Percentiles rank a stretch among this genome's conserved stretches.
phyloP scores from a whole-genome alignment of 2,797 vertebrate genomes.

The Choloepus didactylus region DNA sequence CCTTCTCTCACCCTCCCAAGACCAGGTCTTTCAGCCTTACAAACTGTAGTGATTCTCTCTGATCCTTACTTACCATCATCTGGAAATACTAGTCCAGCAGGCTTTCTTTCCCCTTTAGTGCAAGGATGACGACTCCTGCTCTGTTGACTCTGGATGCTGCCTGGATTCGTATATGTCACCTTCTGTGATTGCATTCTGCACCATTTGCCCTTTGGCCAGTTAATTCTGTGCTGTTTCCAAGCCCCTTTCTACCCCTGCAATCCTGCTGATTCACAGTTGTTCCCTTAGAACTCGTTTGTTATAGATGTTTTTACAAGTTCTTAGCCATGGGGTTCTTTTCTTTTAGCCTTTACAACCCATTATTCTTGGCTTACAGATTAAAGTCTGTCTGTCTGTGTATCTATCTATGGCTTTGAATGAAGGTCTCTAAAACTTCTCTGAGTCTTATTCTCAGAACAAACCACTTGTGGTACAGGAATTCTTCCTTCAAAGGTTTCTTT shows the following conservation, averaged over 20 bases:
- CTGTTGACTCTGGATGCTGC: background rate
- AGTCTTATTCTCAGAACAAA: slow-evolving; percentile 55
- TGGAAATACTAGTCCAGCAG: background rate
- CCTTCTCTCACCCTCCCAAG: background rate
- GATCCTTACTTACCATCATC: background rate
- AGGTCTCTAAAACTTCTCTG: slow-evolving; percentile 60
- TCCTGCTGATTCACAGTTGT: slow-evolving; percentile 46
- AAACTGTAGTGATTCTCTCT: background rate
- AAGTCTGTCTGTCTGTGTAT: slow-evolving; percentile 46
- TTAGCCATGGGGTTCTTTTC: slow-evolving; percentile 65
- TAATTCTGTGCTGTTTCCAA: background rate
- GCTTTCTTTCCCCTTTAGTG: background rate
- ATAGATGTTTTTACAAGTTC: slow-evolving; percentile 64
- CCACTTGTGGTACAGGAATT: background rate
- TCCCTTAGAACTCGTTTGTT: slow-evolving; percentile 56
- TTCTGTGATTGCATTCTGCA: background rate
- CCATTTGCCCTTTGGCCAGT: background rate
- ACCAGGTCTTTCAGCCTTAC: background rate
- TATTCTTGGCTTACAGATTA: slow-evolving; percentile 69
- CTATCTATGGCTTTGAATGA: slow-evolving; percentile 45
- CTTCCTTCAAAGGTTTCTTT: slow-evolving; percentile 40
- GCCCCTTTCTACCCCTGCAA: background rate
- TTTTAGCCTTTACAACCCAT: slow-evolving; percentile 52
- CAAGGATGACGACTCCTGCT: background rate
- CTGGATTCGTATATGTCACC: background rate